Percentiles rank a stretch among this genome's conserved stretches.
Conservation (phyloP, 37 sponge, comb jelly and placozoan genomes). For the Ianthella basta region DNA sequence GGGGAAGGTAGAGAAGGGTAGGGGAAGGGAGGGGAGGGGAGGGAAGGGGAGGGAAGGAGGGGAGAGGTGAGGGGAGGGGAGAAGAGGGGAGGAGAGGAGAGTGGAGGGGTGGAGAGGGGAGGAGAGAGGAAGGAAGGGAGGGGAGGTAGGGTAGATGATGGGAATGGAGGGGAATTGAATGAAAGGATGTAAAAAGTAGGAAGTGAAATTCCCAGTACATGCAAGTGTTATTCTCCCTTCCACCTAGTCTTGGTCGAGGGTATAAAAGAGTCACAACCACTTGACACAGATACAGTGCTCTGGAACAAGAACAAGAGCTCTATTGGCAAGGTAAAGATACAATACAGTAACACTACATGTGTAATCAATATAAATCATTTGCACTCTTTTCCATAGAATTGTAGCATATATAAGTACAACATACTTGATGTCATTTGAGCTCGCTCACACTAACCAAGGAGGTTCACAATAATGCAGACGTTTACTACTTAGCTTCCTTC, state of each 20-base stretch:
- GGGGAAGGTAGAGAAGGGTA: background rate
- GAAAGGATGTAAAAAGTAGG: too few relatives aligned
- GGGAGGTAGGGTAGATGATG: too few relatives aligned
- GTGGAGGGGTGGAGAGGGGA: too few relatives aligned
- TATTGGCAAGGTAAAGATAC: constrained; percentile 33
- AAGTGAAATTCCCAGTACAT: too few relatives aligned
- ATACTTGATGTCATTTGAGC: background rate
- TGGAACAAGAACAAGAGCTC: constrained; percentile 46
- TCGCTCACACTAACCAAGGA: too few relatives aligned
- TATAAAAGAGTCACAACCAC: background rate
- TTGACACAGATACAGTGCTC: constrained; percentile 63
- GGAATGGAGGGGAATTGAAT: too few relatives aligned
- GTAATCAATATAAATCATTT: background rate
- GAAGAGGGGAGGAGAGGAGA: too few relatives aligned
- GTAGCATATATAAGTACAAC: background rate
- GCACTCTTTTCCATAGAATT: background rate
- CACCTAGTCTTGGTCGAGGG: background rate
- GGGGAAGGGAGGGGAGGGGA: background rate
- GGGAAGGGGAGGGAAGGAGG: background rate
- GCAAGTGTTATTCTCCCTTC: too few relatives aligned
- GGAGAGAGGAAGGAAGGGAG: too few relatives aligned
- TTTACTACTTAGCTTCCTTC: too few relatives aligned
- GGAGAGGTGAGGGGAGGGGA: background rate
- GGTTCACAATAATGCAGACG: too few relatives aligned
- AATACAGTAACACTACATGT: too few relatives aligned